Base-by-base conservation (phyloP, 2,888 invertebrate species). In the Erynnis tages region DNA sequence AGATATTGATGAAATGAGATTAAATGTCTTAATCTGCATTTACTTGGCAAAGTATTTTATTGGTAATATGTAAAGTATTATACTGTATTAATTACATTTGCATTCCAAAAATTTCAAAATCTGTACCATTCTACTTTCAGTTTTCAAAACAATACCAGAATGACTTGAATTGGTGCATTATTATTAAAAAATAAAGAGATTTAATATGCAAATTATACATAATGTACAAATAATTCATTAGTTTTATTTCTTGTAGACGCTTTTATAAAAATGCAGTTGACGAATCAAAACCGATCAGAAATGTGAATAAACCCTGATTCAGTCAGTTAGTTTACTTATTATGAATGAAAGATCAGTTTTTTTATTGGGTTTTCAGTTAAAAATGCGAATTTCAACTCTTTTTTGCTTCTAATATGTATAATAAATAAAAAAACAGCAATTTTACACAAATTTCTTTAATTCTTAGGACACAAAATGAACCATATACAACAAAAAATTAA, bases 401-500 rank as follows among this genome's bases (percentile, higher is more conserved):
- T 25, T 4, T 4, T 11, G 7, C 1, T 34, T 34, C 34, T 16
- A 4, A 14, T 34, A 13, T 13, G 3, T 3, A 4, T 27, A n/a
- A 2, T 6, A 44, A 73, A 67, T 67, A 62, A 68, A 68, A 74
- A 69, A 62, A 65, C 55, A 54, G 34, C 52, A 60, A 67, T 79
- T 77, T 69, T 72, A 76, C 74, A 71, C 70, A 71, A 71, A 69
- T 69, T 72, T 70, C 45, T 76, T 76, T 74, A 81, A 77, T 78
- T 75, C 63, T 73, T 74, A 75, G 79, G 70, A 79, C 65, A 61
- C 62, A 55, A 79, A 74, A 64, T 62, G 70, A 72, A 78, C 71
- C 78, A 82, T 82, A 74, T 57, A 84, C 79, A 84, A 80, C 76
- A 80, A 77, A 82, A 37, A 76, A 66, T 74, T 76, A 77, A 83